Percentiles rank a stretch among this genome's conserved stretches.
Conservation (phyloP, 1,140 invertebrate genomes). For the Drosophila pandora region DNA sequence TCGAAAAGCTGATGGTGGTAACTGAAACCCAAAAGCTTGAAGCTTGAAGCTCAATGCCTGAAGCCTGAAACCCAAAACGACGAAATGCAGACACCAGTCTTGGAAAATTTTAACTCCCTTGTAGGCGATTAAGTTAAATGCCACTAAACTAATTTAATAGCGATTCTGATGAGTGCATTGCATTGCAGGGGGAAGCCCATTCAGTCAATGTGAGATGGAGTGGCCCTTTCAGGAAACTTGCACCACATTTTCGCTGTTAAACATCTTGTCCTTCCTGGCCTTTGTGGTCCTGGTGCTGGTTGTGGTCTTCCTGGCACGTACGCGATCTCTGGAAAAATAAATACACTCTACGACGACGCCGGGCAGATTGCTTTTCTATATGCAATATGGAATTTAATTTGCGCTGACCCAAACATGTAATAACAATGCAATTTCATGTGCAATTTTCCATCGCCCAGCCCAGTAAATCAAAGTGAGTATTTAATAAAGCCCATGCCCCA, state of each 20-base stretch:
- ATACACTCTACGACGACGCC: constrained; percentile 56
- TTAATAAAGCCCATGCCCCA: constrained; percentile 27
- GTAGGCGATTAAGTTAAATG: constrained; percentile 83
- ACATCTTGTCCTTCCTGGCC: constrained; percentile 77
- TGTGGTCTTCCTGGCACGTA: constrained; percentile 52
- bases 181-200: constrained; percentile 2
- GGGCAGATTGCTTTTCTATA: constrained; percentile 81
- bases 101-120: constrained; percentile 75
- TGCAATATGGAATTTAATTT: constrained; percentile 83
- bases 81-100: constrained; percentile 5
- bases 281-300: constrained; percentile 20
- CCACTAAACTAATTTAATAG: constrained; percentile 84
- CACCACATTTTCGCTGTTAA: constrained; percentile 77
- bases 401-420: constrained; percentile 81
- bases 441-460: constrained; percentile 55
- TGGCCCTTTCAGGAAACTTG: constrained; percentile 27
- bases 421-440: constrained; percentile 82
- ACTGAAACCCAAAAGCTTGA: constrained; percentile 7
- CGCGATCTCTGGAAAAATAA: constrained; percentile 71
- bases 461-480: constrained; percentile 43
- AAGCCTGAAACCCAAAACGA: background rate
- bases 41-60: background rate
- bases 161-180: constrained; percentile 72
- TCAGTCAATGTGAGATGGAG: background rate
- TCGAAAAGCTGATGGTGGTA: background rate